These are phyloP conservation scores for Chrysolina americana DNA, from an alignment of 2,888 invertebrate species.

Conservation along the genomic window DNA sequence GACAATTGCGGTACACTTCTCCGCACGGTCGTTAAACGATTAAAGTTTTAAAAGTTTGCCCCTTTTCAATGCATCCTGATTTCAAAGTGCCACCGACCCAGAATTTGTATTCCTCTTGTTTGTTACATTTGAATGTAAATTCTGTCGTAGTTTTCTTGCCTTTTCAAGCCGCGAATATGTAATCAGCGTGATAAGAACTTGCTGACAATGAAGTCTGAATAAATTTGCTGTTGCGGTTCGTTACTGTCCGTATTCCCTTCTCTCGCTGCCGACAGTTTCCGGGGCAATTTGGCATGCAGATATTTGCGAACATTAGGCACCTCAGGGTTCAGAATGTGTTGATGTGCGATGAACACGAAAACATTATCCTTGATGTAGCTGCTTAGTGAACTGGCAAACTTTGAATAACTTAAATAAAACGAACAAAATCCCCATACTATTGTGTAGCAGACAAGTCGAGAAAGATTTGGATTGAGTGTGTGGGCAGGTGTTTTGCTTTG, in stretches of 20 bases:
- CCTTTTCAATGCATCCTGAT: background rate
- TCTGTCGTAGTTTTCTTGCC: conserved; percentile 41
- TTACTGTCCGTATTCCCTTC: conserved; percentile 22
- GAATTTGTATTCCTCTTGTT: conserved; percentile 48
- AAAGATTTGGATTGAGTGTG: too few species aligned
- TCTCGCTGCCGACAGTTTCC: background rate
- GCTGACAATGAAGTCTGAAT: conserved; percentile 40
- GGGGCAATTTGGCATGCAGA: conserved; percentile 6
- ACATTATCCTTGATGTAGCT: too few species aligned
- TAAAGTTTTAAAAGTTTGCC: background rate
- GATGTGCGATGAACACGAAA: background rate
- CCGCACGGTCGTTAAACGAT: background rate
- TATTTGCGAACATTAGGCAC: conserved; percentile 5
- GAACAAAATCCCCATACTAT: too few species aligned
- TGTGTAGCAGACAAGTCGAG: too few species aligned
- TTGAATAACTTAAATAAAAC: too few species aligned
- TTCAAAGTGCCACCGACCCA: conserved; percentile 30
- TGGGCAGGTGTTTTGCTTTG: too few species aligned
- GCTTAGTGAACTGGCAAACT: too few species aligned
- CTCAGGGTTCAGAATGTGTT: background rate
- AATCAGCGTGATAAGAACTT: conserved; percentile 48
- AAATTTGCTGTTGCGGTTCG: conserved; percentile 28
- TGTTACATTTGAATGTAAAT: conserved; percentile 52
- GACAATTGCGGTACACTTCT: background rate
- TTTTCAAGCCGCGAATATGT: conserved; percentile 35